These are phyloP conservation scores for Hoplostethus mediterraneus DNA, from an alignment of 2,797 vertebrate species.

Conservation along the genomic window DNA sequence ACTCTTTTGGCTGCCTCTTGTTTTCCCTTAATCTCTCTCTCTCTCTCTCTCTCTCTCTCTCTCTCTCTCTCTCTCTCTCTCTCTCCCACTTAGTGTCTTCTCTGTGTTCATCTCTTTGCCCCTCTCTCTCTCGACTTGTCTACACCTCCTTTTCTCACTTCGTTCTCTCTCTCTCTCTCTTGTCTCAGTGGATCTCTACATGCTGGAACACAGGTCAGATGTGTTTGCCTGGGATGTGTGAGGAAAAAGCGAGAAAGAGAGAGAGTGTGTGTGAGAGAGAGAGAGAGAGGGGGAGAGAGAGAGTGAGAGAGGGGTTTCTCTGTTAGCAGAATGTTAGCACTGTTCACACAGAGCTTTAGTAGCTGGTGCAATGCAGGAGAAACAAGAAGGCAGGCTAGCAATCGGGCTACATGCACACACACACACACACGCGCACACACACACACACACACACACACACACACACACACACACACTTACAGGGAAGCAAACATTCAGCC, in stretches of 20 bases:
- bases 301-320: slow-evolving; percentile 26
- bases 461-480: slow-evolving; percentile 1
- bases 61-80: not conserved
- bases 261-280: slow-evolving; percentile 14
- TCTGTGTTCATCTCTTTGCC: slow-evolving; percentile 14
- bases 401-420: slow-evolving; percentile 30
- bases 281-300: not conserved
- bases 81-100: too few relatives aligned
- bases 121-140: slow-evolving; percentile 17
- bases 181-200: slow-evolving; percentile 45
- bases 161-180: slow-evolving; percentile 5
- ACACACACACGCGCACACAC: slow-evolving; percentile 28
- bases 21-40: not conserved
- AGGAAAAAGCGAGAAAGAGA: slow-evolving; percentile 39
- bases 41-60: not conserved
- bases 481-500: slow-evolving; percentile 36
- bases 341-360: slow-evolving; percentile 52
- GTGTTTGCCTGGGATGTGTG: slow-evolving; percentile 52
- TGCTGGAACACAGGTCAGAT: slow-evolving; percentile 50
- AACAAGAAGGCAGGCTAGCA: slow-evolving; percentile 49
- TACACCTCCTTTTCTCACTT: slow-evolving; percentile 7
- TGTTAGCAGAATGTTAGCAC: slow-evolving; percentile 30
- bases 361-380: slow-evolving; percentile 81
- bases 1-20: not conserved
- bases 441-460: slow-evolving; percentile 16